phyloP scores from a whole-genome alignment of 2,888 invertebrate genomes.

The Flexamia atlantica region DNA sequence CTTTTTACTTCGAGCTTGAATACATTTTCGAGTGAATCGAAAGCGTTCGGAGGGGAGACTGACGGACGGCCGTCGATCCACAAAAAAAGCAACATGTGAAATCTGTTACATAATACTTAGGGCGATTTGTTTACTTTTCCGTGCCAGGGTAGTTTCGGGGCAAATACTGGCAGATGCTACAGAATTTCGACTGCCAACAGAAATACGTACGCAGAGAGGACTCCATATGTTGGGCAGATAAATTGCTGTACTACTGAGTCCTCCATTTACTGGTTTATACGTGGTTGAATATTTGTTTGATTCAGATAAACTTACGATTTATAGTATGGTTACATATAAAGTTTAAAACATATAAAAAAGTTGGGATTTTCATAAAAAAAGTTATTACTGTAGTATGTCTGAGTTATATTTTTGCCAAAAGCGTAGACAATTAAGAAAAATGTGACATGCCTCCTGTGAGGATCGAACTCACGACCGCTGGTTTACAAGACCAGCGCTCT shows the following conservation, averaged over 20 bases:
- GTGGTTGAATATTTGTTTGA: too few relatives aligned
- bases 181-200: neutral
- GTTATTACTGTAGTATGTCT: too few relatives aligned
- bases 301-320: too few relatives aligned
- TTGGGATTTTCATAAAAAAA: too few relatives aligned
- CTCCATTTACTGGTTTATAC: too few relatives aligned
- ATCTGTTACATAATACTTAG: constrained; percentile 63
- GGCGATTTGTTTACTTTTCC: constrained; percentile 60
- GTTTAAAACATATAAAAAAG: too few relatives aligned
- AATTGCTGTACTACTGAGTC: too few relatives aligned
- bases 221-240: too few relatives aligned
- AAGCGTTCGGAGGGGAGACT: constrained; percentile 32
- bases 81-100: constrained; percentile 61
- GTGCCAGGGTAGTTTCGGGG: constrained; percentile 4
- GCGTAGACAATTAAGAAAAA: too few relatives aligned
- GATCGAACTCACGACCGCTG: constrained; percentile 55
- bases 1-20: constrained; percentile 55
- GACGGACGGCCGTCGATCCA: constrained; percentile 8
- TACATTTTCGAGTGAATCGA: constrained; percentile 58
- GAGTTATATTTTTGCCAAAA: too few relatives aligned
- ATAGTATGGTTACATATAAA: too few relatives aligned
- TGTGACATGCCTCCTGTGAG: constrained; percentile 48
- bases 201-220: too few relatives aligned
- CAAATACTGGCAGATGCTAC: constrained; percentile 54
- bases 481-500: constrained; percentile 49